phyloP scores from a whole-genome alignment of 2,797 vertebrate genomes.

The Acrocephalus scirpaceus region DNA sequence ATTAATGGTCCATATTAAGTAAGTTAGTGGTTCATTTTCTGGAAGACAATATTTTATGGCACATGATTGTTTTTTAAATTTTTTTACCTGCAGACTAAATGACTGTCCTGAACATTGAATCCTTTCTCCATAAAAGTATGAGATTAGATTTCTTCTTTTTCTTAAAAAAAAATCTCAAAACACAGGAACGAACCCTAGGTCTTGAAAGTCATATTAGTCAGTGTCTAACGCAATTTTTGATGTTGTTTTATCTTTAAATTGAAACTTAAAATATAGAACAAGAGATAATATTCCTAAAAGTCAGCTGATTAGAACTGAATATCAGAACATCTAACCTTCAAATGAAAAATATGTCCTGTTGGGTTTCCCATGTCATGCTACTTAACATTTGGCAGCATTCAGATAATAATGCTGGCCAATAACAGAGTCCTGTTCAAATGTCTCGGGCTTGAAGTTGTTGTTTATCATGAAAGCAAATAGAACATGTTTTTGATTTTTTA shows the following conservation, averaged over 20 bases:
- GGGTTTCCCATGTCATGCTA: not conserved
- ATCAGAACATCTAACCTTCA: not conserved
- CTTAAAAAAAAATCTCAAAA: not conserved
- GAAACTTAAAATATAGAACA: not conserved
- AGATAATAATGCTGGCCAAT: not conserved
- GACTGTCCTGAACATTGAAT: not conserved
- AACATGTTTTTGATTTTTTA: not conserved
- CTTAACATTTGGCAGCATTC: not conserved
- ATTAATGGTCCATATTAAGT: not conserved
- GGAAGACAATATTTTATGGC: not conserved
- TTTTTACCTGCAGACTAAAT: not conserved
- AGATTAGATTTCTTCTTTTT: not conserved
- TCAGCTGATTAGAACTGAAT: not conserved
- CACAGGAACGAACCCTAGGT: not conserved
- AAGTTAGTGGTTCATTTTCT: not conserved
- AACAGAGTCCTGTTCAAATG: not conserved
- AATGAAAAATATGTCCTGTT: not conserved
- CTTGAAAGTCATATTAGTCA: not conserved
- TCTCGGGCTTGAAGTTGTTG: not conserved
- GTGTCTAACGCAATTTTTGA: not conserved
- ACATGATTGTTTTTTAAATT: not conserved
- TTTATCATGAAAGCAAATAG: not conserved
- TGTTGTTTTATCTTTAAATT: not conserved
- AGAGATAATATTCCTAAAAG: not conserved
- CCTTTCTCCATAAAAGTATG: not conserved